Conservation (phyloP, 2,888 invertebrate genomes). For the Xestia c-nigrum region DNA sequence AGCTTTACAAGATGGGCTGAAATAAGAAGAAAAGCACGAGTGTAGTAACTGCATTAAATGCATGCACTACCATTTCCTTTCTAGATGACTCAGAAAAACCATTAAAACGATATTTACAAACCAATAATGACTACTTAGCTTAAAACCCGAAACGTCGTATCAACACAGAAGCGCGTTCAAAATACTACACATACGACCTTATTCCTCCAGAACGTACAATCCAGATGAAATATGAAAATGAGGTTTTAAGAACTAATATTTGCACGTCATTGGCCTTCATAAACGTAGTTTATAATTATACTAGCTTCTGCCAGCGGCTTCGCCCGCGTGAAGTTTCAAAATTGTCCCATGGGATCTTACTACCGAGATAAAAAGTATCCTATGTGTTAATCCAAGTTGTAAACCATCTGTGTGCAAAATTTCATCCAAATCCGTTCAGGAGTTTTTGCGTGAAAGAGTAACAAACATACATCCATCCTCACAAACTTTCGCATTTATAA, state of each 20-base stretch:
- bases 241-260: slow-evolving; percentile 61
- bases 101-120: slow-evolving; percentile 5
- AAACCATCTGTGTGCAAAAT: too few relatives aligned
- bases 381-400: too few relatives aligned
- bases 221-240: slow-evolving; percentile 46
- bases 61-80: neutral
- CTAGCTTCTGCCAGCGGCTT: too few relatives aligned
- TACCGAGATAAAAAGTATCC: too few relatives aligned
- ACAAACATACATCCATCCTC: too few relatives aligned
- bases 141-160: neutral
- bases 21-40: neutral
- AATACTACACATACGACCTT: slow-evolving; percentile 7
- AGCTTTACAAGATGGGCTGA: neutral
- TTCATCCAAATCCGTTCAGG: too few relatives aligned
- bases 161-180: neutral
- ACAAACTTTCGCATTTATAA: too few relatives aligned
- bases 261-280: slow-evolving; percentile 62
- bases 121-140: too few relatives aligned
- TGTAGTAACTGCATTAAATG: neutral
- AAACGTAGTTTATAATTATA: slow-evolving; percentile 39
- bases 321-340: too few relatives aligned
- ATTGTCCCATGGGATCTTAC: too few relatives aligned
- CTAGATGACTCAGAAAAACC: too few relatives aligned
- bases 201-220: neutral
- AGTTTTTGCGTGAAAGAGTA: too few relatives aligned